Percentiles rank a stretch among this genome's conserved stretches.
Evolutionary conservation across 1,140 invertebrate species (phyloP).

Genomic region (Hydropsyche tenuis): DNA sequence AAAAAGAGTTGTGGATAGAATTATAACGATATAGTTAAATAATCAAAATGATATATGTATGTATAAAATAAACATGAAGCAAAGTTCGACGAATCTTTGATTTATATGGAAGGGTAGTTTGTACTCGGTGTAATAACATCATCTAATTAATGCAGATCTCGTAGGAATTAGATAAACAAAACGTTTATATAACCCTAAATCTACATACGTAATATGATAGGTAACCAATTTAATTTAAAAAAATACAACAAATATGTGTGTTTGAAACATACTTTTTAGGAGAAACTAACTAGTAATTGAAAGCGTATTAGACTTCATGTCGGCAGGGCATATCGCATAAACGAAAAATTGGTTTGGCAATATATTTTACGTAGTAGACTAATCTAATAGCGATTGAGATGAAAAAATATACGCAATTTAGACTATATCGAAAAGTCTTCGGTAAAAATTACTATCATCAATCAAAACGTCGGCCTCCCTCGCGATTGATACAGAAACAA

Average conservation of each 20-base stretch:
- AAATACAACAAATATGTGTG: not conserved
- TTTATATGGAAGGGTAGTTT: not conserved
- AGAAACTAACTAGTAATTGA: not conserved
- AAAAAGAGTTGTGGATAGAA: too few relatives aligned
- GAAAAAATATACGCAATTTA: not conserved
- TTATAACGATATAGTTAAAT: too few relatives aligned
- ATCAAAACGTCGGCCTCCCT: conserved; percentile 3
- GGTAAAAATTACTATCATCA: conserved; percentile 18
- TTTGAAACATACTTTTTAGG: not conserved
- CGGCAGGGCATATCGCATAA: too few relatives aligned
- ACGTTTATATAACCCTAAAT: not conserved
- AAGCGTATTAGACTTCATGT: too few relatives aligned
- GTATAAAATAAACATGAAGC: too few relatives aligned
- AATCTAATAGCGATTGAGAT: too few relatives aligned
- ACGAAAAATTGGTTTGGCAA: too few relatives aligned
- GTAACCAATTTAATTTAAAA: too few relatives aligned
- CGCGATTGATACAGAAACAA: conserved; percentile 6
- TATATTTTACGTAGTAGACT: too few relatives aligned
- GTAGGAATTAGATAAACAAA: not conserved
- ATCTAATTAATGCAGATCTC: conserved; percentile 5
- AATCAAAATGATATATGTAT: too few relatives aligned
- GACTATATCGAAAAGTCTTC: not conserved
- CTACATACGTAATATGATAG: not conserved
- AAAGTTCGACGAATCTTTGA: not conserved
- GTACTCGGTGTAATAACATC: not conserved